Evolutionary conservation across 2,113 vertebrate genomes (phyloP).

Genomic region (Oxyura jamaicensis): DNA sequence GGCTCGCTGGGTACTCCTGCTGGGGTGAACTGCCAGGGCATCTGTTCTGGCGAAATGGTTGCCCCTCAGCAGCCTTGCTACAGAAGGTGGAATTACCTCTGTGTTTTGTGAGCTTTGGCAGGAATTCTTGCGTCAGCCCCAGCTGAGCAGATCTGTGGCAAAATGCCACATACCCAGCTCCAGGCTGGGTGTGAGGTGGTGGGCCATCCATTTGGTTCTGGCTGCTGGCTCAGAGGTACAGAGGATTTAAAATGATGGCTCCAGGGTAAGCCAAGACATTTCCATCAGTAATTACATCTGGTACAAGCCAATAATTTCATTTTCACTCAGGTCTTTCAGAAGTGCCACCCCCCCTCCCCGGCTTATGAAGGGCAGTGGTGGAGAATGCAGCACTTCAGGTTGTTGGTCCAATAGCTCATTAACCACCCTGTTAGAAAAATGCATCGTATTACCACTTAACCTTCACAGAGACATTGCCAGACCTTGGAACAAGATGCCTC

Average conservation of each 20-base stretch:
- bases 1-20: not conserved
- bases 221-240: not conserved
- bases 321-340: not conserved
- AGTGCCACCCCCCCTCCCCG: not conserved
- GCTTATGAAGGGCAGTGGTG: not conserved
- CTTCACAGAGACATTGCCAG: not conserved
- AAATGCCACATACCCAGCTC: not conserved
- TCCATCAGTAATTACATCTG: not conserved
- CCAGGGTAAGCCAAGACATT: not conserved
- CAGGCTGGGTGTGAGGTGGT: not conserved
- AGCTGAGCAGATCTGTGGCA: not conserved
- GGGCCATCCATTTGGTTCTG: not conserved
- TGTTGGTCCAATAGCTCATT: not conserved
- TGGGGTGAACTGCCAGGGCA: not conserved
- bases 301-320: not conserved
- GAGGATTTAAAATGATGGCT: not conserved
- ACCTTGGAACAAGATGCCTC: too few relatives aligned
- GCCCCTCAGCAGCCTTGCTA: not conserved
- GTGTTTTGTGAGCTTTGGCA: not conserved
- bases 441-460: not conserved
- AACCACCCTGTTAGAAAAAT: not conserved
- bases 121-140: not conserved
- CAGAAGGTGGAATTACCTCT: not conserved
- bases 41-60: not conserved
- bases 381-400: not conserved